A percentile compares a stretch with the other conserved stretches of the same genome.
Conservation (phyloP, 2,888 invertebrate species). For the Hirtodrosophila confusa region DNA sequence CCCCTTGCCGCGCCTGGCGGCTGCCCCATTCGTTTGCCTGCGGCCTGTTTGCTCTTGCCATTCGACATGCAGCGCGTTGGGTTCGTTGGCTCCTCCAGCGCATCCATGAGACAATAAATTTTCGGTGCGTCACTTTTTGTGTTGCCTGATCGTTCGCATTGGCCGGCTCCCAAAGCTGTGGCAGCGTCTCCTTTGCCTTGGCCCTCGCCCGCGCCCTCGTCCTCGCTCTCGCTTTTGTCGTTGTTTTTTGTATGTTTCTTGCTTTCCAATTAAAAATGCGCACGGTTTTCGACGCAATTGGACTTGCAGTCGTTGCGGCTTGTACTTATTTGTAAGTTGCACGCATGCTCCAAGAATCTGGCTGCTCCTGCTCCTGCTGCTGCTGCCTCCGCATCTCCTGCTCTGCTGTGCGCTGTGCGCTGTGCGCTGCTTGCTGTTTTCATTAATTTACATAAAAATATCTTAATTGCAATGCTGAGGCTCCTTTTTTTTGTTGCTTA, state of each 20-base stretch:
- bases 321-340: conserved; percentile 77
- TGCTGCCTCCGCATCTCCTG: conserved; percentile 21
- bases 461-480: conserved; percentile 71
- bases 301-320: conserved; percentile 53
- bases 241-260: conserved; percentile 7
- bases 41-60: conserved; percentile 63
- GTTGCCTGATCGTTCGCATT: conserved; percentile 11
- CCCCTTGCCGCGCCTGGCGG: neutral
- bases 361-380: neutral
- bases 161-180: conserved; percentile 5
- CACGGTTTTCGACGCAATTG: conserved; percentile 62
- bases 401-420: neutral
- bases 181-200: conserved; percentile 9
- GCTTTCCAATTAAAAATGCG: conserved; percentile 76
- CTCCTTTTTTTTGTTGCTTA: conserved; percentile 41
- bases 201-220: neutral
- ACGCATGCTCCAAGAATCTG: conserved; percentile 56
- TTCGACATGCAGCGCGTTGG: conserved; percentile 63
- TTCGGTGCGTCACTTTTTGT: conserved; percentile 74
- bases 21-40: conserved; percentile 19
- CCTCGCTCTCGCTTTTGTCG: conserved; percentile 1
- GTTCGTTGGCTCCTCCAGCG: conserved; percentile 26
- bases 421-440: conserved; percentile 25
- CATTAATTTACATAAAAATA: conserved; percentile 79
- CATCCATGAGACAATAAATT: conserved; percentile 73